phyloP scores from a whole-genome alignment of 2,113 vertebrate genomes.

The Lutjanus erythropterus region DNA sequence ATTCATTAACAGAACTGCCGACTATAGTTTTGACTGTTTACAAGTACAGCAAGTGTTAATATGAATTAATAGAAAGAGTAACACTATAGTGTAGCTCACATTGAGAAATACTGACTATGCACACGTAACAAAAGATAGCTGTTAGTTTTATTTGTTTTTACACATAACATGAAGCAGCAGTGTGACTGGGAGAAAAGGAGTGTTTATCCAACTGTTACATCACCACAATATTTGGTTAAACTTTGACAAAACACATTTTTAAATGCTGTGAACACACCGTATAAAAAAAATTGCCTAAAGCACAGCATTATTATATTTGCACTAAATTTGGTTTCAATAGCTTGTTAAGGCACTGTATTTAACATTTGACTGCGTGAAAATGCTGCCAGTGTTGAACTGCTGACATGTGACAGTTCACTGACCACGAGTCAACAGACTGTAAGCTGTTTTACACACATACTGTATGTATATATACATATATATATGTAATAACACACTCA shows the following conservation, averaged over 20 bases:
- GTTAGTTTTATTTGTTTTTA: slow-evolving; percentile 61
- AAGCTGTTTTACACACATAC: background rate
- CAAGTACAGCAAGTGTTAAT: background rate
- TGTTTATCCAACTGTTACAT: slow-evolving; percentile 10
- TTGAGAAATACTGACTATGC: background rate
- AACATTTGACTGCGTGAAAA: slow-evolving; percentile 6
- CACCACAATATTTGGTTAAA: slow-evolving; percentile 32
- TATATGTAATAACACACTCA: slow-evolving; percentile 2
- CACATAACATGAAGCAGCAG: slow-evolving; percentile 52
- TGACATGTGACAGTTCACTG: slow-evolving; percentile 32
- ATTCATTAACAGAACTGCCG: background rate
- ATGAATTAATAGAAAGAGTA: background rate
- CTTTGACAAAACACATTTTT: slow-evolving; percentile 13
- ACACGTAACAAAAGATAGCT: slow-evolving; percentile 17
- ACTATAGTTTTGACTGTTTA: background rate
- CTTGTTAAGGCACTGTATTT: slow-evolving; percentile 47
- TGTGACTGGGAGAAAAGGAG: slow-evolving; percentile 10
- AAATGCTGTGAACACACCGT: slow-evolving; percentile 19
- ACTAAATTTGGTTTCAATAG: slow-evolving; percentile 51
- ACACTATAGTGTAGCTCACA: background rate
- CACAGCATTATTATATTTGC: slow-evolving; percentile 33
- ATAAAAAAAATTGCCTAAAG: slow-evolving; percentile 17
- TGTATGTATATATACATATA: background rate
- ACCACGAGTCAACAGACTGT: background rate
- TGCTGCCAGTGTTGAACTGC: slow-evolving; percentile 29